Evolutionary conservation across 1,140 invertebrate species (phyloP), one percentile per base, ranked within the genome.

Genomic region (Melitaea cinxia): DNA sequence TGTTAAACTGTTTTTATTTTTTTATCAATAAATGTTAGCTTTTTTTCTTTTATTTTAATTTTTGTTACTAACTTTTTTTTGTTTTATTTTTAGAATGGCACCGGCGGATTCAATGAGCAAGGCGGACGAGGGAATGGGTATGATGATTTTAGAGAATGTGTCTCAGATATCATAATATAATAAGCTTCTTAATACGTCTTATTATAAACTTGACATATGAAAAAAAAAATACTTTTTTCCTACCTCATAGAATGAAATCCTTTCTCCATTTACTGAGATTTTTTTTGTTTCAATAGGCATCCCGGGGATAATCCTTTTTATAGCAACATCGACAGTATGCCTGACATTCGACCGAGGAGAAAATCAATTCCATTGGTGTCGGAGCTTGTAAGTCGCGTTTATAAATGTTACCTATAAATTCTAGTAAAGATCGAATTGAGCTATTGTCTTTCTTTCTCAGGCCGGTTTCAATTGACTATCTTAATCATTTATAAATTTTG

Each of bases 301-400:
- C 95, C 96, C 15, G 96, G 96, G 65, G 97, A 99, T 91, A 99
- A 99, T 92, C 97, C 98, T 9, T 99, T 99, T 93, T 99, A 99
- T 94, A 99, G 97, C 88, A 98, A 97, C 91, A 99, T 99, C 91
- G 98, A 99, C 94, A 99, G 98, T 82, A 99, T 99, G 97, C 98
- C 99, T 28, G 98, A 99, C 88, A 99, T 99, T 91, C 94, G 98
- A 85, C 97, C 97, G 63, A 93, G 96, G 81, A 94, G 98, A 82
- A 99, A 99, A 92, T 99, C 98, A 19, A 99, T 99, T 80, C 98
- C 98, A 61, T 94, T 99, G 78, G 98, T 99, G 77, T 99, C 98
- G 62, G 99, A 99, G 92, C 93, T 99, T 95, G 99, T 99, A 95
- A 96, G 97, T 95, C 85, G 73, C 28, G n/a, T 59, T 78, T 47